phyloP scores from a whole-genome alignment of 1,140 invertebrate genomes.

The Ylistrum balloti region DNA sequence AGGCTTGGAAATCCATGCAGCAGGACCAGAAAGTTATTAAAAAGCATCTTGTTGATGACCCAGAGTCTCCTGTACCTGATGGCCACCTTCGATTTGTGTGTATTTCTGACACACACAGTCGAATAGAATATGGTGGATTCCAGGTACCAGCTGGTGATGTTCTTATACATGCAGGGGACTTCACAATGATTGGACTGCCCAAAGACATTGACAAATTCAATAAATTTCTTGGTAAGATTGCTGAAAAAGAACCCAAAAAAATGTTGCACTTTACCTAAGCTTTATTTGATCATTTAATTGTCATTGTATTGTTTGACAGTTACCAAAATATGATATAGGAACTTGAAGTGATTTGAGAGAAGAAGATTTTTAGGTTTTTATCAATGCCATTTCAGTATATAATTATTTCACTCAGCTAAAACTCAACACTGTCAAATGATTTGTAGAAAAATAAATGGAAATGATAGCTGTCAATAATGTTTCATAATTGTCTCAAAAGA shows the following conservation, averaged over 20 bases:
- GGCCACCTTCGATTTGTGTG: slow-evolving; percentile 89
- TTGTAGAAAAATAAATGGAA: too few relatives aligned
- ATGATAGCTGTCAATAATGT: too few relatives aligned
- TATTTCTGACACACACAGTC: slow-evolving; percentile 91
- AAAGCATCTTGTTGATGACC: slow-evolving; percentile 45
- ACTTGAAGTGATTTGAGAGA: too few relatives aligned
- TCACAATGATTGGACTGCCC: slow-evolving; percentile 89
- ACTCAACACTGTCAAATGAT: too few relatives aligned
- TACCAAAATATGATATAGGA: too few relatives aligned
- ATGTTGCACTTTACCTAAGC: too few relatives aligned
- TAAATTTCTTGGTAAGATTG: slow-evolving; percentile 88
- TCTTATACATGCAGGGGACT: slow-evolving; percentile 94
- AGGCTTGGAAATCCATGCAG: not conserved
- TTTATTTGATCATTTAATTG: too few relatives aligned
- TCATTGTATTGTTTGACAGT: too few relatives aligned
- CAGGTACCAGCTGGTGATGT: slow-evolving; percentile 87
- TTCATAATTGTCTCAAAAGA: too few relatives aligned
- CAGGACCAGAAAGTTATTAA: not conserved
- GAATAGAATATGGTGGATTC: slow-evolving; percentile 53
- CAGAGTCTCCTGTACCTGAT: slow-evolving; percentile 54
- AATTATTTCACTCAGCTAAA: too few relatives aligned
- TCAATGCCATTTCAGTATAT: too few relatives aligned
- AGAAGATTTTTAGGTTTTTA: too few relatives aligned
- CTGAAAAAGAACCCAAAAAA: not conserved
- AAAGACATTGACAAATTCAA: slow-evolving; percentile 91